A percentile compares a stretch with the other conserved stretches of the same genome.
Conservation (phyloP, 2,797 vertebrate species). For the Acanthornis magna region DNA sequence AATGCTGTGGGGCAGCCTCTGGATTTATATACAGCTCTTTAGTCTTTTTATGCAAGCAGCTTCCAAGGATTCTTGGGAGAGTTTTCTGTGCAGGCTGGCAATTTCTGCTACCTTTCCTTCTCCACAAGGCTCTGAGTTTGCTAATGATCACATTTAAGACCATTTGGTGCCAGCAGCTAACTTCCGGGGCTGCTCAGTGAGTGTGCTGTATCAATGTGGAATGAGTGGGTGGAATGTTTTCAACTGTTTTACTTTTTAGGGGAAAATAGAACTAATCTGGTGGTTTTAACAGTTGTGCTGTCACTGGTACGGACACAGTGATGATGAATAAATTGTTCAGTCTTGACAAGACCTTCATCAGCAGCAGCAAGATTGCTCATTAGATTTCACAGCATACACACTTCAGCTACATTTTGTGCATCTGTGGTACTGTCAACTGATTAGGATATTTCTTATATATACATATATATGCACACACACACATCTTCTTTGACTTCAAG, state of each 20-base stretch:
- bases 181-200: slow-evolving; percentile 41
- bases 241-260: slow-evolving; percentile 43
- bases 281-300: slow-evolving; percentile 49
- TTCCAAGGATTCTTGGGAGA: neutral
- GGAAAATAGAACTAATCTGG: slow-evolving; percentile 46
- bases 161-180: slow-evolving; percentile 44
- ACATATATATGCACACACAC: neutral
- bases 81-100: neutral
- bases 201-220: neutral
- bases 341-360: slow-evolving; percentile 52
- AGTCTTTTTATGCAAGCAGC: neutral
- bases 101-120: slow-evolving; percentile 12
- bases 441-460: neutral
- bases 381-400: slow-evolving; percentile 24
- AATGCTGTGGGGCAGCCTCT: neutral
- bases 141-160: slow-evolving; percentile 11
- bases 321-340: slow-evolving; percentile 44
- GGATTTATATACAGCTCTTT: fast-evolving
- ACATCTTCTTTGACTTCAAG: neutral
- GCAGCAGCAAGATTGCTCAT: slow-evolving; percentile 47
- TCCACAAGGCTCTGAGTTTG: neutral
- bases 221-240: slow-evolving; percentile 61
- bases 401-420: neutral
- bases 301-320: slow-evolving; percentile 16
- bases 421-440: slow-evolving; percentile 3